Evolutionary conservation across 2,888 invertebrate species (phyloP).

Genomic region (Parascotia fuliginaria): DNA sequence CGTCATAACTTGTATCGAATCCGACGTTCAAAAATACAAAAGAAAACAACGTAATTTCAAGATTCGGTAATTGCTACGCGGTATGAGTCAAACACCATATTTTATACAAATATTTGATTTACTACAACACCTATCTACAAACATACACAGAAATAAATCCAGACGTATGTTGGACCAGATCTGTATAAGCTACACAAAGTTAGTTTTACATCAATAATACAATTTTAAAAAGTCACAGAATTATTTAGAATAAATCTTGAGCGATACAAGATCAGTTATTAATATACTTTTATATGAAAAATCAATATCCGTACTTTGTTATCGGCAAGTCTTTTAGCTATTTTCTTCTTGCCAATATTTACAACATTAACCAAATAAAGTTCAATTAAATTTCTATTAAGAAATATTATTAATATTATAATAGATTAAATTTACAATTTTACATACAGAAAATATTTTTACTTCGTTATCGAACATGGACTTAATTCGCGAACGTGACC

Average conservation of each 20-base stretch:
- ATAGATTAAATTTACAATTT: background rate
- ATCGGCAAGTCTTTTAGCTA: background rate
- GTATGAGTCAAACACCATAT: conserved; percentile 21
- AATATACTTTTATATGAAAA: background rate
- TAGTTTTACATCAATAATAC: conserved; percentile 7
- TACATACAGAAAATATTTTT: background rate
- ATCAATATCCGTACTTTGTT: background rate
- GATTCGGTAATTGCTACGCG: conserved; percentile 11
- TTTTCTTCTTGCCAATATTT: background rate
- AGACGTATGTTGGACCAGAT: conserved; percentile 23
- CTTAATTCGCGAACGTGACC: conserved; percentile 10
- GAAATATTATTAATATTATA: no score
- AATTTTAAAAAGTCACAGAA: conserved; percentile 13
- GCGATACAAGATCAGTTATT: conserved; percentile 14
- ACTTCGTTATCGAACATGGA: background rate
- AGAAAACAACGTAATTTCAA: background rate
- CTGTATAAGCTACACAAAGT: conserved; percentile 16
- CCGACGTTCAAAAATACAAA: background rate
- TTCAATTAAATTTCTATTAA: no score
- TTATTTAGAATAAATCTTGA: conserved; percentile 26
- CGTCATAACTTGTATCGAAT: background rate
- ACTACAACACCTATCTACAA: conserved; percentile 39
- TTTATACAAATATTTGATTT: conserved; percentile 40
- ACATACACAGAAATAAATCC: conserved; percentile 31
- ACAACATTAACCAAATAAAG: background rate